Base-by-base conservation (phyloP, 2,113 vertebrate species). In the Henicopernis longicauda region DNA sequence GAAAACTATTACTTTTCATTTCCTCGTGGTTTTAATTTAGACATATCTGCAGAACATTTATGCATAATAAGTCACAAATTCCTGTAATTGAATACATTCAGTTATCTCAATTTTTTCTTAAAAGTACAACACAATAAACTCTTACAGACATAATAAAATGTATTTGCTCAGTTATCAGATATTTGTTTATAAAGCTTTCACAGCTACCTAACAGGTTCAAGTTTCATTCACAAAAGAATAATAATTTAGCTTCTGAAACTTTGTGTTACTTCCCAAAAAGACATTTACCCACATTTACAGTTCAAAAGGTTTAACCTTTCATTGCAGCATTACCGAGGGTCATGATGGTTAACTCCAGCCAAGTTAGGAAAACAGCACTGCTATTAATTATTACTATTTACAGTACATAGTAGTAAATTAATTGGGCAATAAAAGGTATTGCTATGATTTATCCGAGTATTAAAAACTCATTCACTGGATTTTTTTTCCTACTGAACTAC, bases 321-420 rank as follows among this genome's bases (percentile, higher is more conserved):
- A 86, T 26, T 94, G 83, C 47, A 90, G 57, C 57, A 55, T 86
- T 92, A 92, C 34, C 44, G 90, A 71, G 44, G 76, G 67, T 95
- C 89, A 86, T 0, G 6, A 40, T n/a, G 59, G 59, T 32, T 32
- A 86, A 74, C 11, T 17, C 52, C 65, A 67, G 63, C 25, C 72
- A 93, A 92, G 72, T 76, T 38, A 78, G 31, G 34, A 74, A 93
- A 86, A 88, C 32, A 66, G 40, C 23, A 67, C 34, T 83, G 76
- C 71, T 47, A 94, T 92, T 83, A 83, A 93, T 92, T 95, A 86
- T 86, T 89, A 76, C 79, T 95, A 83, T 89, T 92, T 86, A 94
- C 49, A 58, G 22, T 63, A 86, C 22, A 74, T 18, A 74, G 67
- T 36, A 50, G 47, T 66, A 88, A 97, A 96, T 83, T 95, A 88